Base-by-base conservation (phyloP, 92 coral and sea anemone genomes). In the Epizoanthus illoricatus region DNA sequence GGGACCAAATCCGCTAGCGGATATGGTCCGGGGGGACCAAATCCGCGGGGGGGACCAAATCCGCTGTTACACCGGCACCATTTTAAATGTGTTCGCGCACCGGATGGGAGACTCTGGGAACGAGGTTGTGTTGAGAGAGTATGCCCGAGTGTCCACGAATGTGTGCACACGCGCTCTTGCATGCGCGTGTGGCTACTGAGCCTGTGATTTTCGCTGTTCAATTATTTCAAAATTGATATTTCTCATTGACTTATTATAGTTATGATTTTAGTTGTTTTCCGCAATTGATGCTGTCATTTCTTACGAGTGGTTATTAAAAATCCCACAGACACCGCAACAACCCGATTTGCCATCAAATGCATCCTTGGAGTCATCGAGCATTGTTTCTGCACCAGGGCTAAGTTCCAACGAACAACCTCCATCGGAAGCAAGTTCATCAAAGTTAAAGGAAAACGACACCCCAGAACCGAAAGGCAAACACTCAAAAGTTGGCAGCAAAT, bases 311-410 rank as follows among this genome's bases (percentile, higher is more conserved):
- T 67, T 17, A 40, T 42, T 47, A 39, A 72, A 19, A n/a, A 17
- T 57, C 4, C 16, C 15, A 18, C 33, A 78, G 82, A 64, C 61
- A 63, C 71, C 82, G 40, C 71, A 63, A 19, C 82, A 36, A 15
- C n/a, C 66, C 36, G 9, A 63, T 4, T 49, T 55, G 24, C 66
- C 15, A 52, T 52, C 56, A 11, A 7, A 52, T 52, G 56, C 56
- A 52, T 9, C 56, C 15, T 9, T 42, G 19, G 71, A 45, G 57
- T 6, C 61, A 5, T 43, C 62, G 28, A 41, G 49, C 40, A n/a
- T 19, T 78, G 68, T 10, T 43, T 62, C 28, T 28, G 61, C 23
- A 42, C 24, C 40, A 9, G 41, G 7, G 67, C 21, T 21, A 13
- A 54, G 45, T 15, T 41, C 40, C 16, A 19, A 20, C 18, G 57